phyloP scores from a whole-genome alignment of 2,113 vertebrate species.

The Ctenodactylus gundi region DNA sequence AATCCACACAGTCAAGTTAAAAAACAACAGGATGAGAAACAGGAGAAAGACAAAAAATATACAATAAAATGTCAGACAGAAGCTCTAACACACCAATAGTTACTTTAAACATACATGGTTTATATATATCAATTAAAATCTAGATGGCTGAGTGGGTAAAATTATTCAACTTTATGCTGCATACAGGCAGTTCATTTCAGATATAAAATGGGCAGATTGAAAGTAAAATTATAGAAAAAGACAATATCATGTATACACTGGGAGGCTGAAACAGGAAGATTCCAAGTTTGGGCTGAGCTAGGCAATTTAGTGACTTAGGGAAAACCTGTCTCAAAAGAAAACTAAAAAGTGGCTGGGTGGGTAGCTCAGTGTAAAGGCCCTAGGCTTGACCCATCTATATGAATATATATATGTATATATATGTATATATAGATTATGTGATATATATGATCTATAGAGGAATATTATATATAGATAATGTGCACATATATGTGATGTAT shows the following conservation, averaged over 20 bases:
- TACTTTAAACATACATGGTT: background rate
- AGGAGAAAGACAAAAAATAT: background rate
- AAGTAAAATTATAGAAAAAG: background rate
- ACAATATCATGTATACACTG: background rate
- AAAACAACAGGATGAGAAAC: background rate
- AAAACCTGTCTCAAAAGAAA: no score
- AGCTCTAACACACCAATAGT: background rate
- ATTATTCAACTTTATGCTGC: background rate
- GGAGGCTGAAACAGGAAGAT: no score
- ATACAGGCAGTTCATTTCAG: background rate
- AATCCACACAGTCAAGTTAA: background rate
- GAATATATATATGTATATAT: no score
- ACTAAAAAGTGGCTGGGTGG: no score
- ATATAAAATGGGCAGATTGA: background rate
- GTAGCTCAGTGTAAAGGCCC: no score
- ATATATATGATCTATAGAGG: no score
- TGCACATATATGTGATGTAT: background rate
- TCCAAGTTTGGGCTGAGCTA: no score
- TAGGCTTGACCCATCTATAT: no score
- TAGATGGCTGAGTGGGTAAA: background rate
- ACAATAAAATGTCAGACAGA: background rate
- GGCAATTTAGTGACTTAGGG: no score
- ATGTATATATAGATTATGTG: no score
- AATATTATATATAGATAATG: no score
- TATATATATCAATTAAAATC: constrained; percentile 15